Evolutionary conservation across 2,888 invertebrate genomes (phyloP).

Genomic region (Plebejus melissa): DNA sequence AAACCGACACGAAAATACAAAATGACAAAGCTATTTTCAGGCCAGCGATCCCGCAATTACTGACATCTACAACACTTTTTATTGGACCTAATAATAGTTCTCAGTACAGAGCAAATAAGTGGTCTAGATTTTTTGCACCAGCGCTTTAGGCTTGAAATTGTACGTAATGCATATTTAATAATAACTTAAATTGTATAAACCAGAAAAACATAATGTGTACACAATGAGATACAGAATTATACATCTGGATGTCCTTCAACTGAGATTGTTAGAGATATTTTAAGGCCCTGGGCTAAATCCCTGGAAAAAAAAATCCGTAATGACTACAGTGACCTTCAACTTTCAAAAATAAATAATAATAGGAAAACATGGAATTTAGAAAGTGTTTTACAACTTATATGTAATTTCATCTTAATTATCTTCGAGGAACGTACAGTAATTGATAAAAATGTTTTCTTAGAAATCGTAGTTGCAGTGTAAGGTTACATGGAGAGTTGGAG

Average conservation of each 20-base stretch:
- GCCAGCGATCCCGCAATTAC: slow-evolving; percentile 34
- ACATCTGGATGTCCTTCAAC: not conserved
- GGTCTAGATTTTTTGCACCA: slow-evolving; percentile 7
- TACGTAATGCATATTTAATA: slow-evolving; percentile 16
- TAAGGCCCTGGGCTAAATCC: too few species aligned
- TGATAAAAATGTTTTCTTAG: slow-evolving; percentile 14
- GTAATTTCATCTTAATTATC: slow-evolving; percentile 6
- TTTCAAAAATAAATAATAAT: not conserved
- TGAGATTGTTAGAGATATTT: not conserved
- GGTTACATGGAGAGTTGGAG: not conserved
- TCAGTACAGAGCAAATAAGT: slow-evolving; percentile 28
- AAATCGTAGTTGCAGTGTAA: not conserved
- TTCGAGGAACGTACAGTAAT: not conserved
- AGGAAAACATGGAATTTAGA: slow-evolving; percentile 18
- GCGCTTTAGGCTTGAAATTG: slow-evolving; percentile 6
- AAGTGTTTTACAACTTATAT: slow-evolving; percentile 3
- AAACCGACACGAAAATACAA: not conserved
- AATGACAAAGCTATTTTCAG: slow-evolving; percentile 26
- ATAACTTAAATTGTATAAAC: slow-evolving; percentile 11
- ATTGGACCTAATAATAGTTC: slow-evolving; percentile 32
- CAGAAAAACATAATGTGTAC: not conserved
- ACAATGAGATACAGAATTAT: not conserved
- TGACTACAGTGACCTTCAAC: not conserved
- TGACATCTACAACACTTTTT: slow-evolving; percentile 31
- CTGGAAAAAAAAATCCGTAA: too few species aligned